A percentile compares a stretch with the other conserved stretches of the same genome.
Conservation (phyloP, 2,888 invertebrate genomes). For the Aradus depressus region DNA sequence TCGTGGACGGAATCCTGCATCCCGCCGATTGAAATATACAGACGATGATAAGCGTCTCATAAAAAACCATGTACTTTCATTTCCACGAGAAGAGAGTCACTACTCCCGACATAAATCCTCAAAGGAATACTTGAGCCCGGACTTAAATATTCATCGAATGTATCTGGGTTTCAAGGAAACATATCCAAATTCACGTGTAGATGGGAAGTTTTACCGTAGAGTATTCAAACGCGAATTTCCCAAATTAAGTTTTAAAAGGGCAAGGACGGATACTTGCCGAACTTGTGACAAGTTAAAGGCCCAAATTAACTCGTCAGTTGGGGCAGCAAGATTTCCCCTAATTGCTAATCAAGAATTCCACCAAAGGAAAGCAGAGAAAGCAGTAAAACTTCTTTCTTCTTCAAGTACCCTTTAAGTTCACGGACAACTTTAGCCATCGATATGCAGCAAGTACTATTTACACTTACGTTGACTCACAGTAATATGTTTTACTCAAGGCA, state of each 20-base stretch:
- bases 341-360: conserved; percentile 10
- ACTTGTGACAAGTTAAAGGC: conserved; percentile 2
- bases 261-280: background rate
- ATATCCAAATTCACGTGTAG: conserved; percentile 2
- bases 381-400: conserved; percentile 17
- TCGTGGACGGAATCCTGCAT: background rate
- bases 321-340: background rate
- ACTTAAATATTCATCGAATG: background rate
- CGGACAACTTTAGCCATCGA: conserved; percentile 29
- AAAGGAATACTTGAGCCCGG: conserved; percentile 4
- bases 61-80: background rate
- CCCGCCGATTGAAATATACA: background rate
- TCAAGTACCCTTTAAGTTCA: conserved; percentile 28
- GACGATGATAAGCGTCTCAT: background rate
- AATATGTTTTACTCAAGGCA: conserved; percentile 33
- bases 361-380: conserved; percentile 23
- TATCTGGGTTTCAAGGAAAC: background rate
- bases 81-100: conserved; percentile 1
- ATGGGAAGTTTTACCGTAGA: conserved; percentile 1
- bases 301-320: background rate
- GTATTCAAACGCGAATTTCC: background rate
- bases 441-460: conserved; percentile 32
- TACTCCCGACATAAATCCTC: background rate
- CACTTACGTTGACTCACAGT: conserved; percentile 33
- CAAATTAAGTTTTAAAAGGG: background rate